Evolutionary conservation across 2,797 vertebrate species (phyloP).

Genomic region (Acestrorhynchus altus): DNA sequence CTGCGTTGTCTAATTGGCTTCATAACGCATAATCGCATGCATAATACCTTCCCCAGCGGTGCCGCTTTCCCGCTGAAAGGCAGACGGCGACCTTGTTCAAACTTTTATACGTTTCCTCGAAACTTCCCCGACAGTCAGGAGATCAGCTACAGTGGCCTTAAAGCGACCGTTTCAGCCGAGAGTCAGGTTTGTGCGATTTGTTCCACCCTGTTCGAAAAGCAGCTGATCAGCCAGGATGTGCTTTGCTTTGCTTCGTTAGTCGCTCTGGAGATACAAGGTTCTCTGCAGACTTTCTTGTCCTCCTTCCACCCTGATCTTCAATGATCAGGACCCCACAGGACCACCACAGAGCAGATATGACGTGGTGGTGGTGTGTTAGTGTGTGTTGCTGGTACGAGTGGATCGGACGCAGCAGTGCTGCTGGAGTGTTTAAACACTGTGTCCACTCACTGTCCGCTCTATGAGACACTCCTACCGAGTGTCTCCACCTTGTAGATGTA

Average conservation of each 20-base stretch:
- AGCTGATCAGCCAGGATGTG: not conserved
- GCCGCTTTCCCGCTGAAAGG: constrained; percentile 14
- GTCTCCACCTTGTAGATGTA: no score
- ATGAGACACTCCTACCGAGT: no score
- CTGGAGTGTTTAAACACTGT: no score
- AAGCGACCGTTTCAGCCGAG: not conserved
- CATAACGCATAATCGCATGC: constrained; percentile 26
- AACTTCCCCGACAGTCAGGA: not conserved
- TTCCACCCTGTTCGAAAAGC: not conserved
- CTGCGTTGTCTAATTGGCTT: constrained; percentile 36
- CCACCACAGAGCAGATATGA: no score
- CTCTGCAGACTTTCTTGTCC: no score
- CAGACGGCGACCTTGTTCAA: constrained; percentile 24
- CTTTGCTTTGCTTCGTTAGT: not conserved
- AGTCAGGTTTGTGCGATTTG: not conserved
- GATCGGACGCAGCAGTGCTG: no score
- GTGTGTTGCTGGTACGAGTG: no score
- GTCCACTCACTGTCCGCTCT: no score
- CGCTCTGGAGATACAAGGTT: not conserved
- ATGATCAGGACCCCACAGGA: no score
- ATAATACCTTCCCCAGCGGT: constrained; percentile 1
- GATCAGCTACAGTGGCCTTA: not conserved
- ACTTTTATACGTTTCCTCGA: not conserved
- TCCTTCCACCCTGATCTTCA: no score
- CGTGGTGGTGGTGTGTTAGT: no score